Evolutionary conservation across 1,140 invertebrate species (phyloP).

Genomic region (Akabosia matsudoensis): DNA sequence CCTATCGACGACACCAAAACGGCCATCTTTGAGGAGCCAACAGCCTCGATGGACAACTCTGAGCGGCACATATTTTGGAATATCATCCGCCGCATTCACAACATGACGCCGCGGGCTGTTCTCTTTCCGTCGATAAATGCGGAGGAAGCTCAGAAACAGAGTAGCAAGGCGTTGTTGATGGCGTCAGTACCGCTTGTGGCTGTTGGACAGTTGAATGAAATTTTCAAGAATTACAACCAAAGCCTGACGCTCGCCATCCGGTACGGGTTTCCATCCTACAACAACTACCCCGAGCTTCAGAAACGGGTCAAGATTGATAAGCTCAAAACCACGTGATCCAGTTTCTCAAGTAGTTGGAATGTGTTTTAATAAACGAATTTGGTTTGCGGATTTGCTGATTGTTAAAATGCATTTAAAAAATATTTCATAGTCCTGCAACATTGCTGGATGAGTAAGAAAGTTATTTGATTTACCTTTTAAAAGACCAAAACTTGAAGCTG

Average conservation of each 20-base stretch:
- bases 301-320: background rate
- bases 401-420: background rate
- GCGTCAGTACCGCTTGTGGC: background rate
- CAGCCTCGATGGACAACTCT: background rate
- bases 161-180: background rate
- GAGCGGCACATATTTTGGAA: conserved; percentile 10
- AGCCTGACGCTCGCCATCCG: too few species aligned
- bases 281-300: background rate
- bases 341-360: conserved; percentile 2
- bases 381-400: background rate
- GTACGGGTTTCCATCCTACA: background rate
- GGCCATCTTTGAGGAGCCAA: background rate
- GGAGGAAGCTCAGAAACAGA: background rate
- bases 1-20: background rate
- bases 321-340: background rate
- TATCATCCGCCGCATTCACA: background rate
- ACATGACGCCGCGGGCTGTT: background rate
- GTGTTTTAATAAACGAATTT: background rate
- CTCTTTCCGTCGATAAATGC: background rate
- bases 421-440: conserved; percentile 12
- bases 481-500: background rate
- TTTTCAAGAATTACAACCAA: background rate
- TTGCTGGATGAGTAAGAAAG: conserved; percentile 23
- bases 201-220: background rate
- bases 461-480: conserved; percentile 16